Evolutionary conservation across 2,113 vertebrate species (phyloP), one percentile per base, ranked within the genome.

Genomic region (Todiramphus saurophagus): DNA sequence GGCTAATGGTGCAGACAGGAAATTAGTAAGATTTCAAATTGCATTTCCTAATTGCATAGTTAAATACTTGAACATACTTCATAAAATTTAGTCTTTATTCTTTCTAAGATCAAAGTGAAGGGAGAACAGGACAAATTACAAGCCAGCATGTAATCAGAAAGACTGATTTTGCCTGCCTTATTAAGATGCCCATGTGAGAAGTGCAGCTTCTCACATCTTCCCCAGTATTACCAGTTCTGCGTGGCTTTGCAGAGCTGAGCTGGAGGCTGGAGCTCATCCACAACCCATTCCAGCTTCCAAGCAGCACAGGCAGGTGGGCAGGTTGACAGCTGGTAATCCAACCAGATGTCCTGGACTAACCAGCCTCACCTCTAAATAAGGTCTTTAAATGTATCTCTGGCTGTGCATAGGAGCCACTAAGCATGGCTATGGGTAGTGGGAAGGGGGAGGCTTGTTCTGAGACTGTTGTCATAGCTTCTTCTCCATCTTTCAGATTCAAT

Each of bases 11-110:
- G 73, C 39, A 94, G 80, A 59, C 44, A 81, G 43, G 60, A 60
- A 90, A 88, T 93, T 94, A 81, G 21, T 56, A 48, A 53, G 64
- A 81, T 86, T 95, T 78, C 76, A 89, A n/a, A 77, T 21, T 89
- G 27, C 76, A 51, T 83, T 86, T 83, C 53, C 43, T 92, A 83
- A 90, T 89, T 94, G 80, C 68, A 37, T 60, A 35, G 11, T 70
- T 74, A 83, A 95, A 72, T 83, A 81, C 48, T 48, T 66, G 44
- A 87, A 78, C 16, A 64, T 16, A 58, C 37, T 76, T 87, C 17
- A 48, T 78, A 60, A 92, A 83, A 78, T 78, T 56, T 76, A 64
- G 68, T 67, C 72, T 81, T 78, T 72, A 44, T 86, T 88, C 68
- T 56, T 81, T 90, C 60, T 48, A 60, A 75, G 68, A 93, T 92